Percentiles rank a stretch among this genome's conserved stretches.
These are phyloP conservation scores for Xestia sexstrigata DNA, from an alignment of 2,888 invertebrate species.

Conservation along the genomic window DNA sequence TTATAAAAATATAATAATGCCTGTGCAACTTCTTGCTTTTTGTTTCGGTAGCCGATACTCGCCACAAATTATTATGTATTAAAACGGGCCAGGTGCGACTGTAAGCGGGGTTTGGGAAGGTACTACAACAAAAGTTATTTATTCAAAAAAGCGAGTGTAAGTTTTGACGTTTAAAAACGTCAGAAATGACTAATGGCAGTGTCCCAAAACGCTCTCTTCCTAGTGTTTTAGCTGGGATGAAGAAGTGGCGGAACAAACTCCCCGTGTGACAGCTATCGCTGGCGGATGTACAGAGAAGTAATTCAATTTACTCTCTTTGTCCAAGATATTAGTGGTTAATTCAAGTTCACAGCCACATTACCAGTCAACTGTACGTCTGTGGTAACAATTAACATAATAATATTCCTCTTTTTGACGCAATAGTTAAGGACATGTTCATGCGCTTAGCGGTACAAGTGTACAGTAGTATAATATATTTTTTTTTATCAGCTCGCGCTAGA, in stretches of 20 bases:
- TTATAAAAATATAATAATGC: slow-evolving; percentile 85
- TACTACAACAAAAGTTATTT: not conserved
- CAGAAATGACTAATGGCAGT: not conserved
- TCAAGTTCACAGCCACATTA: not conserved
- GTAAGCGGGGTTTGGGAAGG: slow-evolving; percentile 46
- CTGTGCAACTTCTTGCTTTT: slow-evolving; percentile 65
- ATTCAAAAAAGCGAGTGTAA: not conserved
- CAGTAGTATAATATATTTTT: no score
- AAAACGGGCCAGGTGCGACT: slow-evolving; percentile 56
- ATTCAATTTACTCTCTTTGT: not conserved
- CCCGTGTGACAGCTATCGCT: not conserved
- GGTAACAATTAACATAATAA: not conserved
- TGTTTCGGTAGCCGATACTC: slow-evolving; percentile 79
- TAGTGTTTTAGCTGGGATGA: not conserved
- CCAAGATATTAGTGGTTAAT: not conserved
- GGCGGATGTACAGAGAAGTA: not conserved
- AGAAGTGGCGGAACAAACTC: not conserved
- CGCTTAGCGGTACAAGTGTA: not conserved
- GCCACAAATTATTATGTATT: slow-evolving; percentile 80
- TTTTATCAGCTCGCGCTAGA: not conserved
- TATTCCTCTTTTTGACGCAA: not conserved
- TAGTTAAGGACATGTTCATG: not conserved
- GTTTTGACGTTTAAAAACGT: not conserved
- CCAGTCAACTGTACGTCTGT: not conserved
- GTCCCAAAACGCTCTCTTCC: not conserved